Conservation (phyloP, 2,113 vertebrate species). For the Mionectes macconnelli region DNA sequence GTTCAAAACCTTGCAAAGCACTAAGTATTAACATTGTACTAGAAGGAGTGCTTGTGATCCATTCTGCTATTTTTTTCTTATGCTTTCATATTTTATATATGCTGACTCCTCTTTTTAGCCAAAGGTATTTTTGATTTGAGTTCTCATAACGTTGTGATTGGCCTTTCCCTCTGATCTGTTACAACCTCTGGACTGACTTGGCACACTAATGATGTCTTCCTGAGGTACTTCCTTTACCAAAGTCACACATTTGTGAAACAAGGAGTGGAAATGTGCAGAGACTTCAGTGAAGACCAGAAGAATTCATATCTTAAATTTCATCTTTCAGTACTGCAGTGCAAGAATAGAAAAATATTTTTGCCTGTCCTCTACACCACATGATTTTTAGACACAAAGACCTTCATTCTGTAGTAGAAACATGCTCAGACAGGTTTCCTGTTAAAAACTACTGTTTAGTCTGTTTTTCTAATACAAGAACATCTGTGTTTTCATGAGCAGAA, state of each 20-base stretch:
- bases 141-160: background rate
- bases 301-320: background rate
- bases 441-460: background rate
- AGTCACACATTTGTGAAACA: background rate
- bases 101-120: background rate
- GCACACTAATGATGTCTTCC: background rate
- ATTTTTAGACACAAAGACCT: background rate
- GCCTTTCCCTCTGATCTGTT: background rate
- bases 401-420: background rate
- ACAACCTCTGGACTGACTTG: background rate
- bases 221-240: background rate
- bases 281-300: background rate
- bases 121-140: background rate
- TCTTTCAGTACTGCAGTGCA: background rate
- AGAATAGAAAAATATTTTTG: background rate
- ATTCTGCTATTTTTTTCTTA: background rate
- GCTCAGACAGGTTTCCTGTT: background rate
- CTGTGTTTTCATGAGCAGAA: background rate
- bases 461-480: slow-evolving; percentile 5
- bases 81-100: background rate
- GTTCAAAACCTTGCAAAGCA: background rate
- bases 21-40: background rate
- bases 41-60: background rate
- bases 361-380: background rate
- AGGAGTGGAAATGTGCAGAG: background rate